These are phyloP conservation scores for Colinus virginianus DNA, from an alignment of 2,113 vertebrate species.

Conservation along the genomic window DNA sequence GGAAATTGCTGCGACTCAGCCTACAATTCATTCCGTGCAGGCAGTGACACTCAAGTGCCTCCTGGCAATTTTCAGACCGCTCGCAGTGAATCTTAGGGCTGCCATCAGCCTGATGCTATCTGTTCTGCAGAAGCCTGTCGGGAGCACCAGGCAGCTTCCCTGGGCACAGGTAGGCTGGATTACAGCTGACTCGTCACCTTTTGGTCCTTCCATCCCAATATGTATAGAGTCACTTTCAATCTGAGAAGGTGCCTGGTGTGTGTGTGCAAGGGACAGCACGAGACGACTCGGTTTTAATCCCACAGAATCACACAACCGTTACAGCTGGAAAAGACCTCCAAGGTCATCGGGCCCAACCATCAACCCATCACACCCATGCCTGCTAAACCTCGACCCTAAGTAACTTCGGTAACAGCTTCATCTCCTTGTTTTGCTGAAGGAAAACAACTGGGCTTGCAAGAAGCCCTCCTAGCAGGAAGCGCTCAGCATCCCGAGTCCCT, in stretches of 20 bases:
- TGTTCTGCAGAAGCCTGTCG: not conserved
- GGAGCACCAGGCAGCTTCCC: not conserved
- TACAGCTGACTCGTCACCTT: not conserved
- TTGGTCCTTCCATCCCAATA: not conserved
- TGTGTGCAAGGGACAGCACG: not conserved
- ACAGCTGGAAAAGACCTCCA: not conserved
- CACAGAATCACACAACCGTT: not conserved
- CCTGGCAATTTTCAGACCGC: constrained; percentile 17
- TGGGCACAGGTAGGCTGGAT: not conserved
- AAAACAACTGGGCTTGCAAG: not conserved
- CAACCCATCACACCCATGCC: too few relatives aligned
- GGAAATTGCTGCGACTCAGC: constrained; percentile 28
- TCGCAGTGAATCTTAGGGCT: not conserved
- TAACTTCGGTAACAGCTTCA: not conserved
- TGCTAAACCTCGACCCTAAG: too few relatives aligned
- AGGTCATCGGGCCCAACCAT: too few relatives aligned
- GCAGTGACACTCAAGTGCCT: constrained; percentile 33
- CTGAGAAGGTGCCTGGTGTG: not conserved
- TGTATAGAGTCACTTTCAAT: not conserved
- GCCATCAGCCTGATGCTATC: constrained; percentile 20
- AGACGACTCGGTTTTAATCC: not conserved
- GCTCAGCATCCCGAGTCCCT: not conserved
- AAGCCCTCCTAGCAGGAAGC: not conserved
- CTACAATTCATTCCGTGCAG: constrained; percentile 8
- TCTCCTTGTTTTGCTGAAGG: not conserved